Evolutionary conservation across 1,140 invertebrate species (phyloP).

Genomic region (Panulirus ornatus): DNA sequence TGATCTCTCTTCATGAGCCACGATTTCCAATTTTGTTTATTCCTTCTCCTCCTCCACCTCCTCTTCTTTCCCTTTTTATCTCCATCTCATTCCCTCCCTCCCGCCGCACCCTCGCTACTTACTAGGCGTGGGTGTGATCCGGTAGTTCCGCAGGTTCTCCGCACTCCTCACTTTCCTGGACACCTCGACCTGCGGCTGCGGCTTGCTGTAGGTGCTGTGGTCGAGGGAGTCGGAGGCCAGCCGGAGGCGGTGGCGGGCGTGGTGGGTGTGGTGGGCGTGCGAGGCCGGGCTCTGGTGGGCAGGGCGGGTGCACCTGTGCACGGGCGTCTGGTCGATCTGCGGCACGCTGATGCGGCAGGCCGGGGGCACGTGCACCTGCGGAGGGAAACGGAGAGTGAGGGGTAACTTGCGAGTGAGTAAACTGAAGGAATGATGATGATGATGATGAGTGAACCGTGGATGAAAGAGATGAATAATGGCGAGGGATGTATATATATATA

Average conservation of each 20-base stretch:
- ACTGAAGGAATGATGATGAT: neutral
- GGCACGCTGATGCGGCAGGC: slow-evolving; percentile 61
- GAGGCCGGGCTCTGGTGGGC: slow-evolving; percentile 10
- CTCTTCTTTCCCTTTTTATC: neutral
- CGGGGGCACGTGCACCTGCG: slow-evolving; percentile 55
- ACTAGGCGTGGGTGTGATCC: neutral
- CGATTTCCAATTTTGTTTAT: too few relatives aligned
- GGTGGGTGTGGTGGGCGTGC: slow-evolving; percentile 2
- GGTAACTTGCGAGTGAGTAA: neutral
- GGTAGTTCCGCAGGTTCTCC: slow-evolving; percentile 47
- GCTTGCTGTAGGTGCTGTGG: neutral
- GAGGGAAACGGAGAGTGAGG: neutral
- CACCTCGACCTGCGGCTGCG: neutral
- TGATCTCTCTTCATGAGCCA: too few relatives aligned
- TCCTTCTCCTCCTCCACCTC: neutral
- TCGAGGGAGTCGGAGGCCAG: slow-evolving; percentile 61
- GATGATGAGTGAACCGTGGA: too few relatives aligned
- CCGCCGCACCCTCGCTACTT: neutral
- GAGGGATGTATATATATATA: too few relatives aligned
- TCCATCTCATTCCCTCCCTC: neutral
- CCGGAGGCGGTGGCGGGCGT: slow-evolving; percentile 55
- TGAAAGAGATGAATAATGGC: too few relatives aligned
- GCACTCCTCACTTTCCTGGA: slow-evolving; percentile 48
- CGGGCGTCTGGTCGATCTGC: slow-evolving; percentile 53
- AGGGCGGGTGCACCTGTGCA: slow-evolving; percentile 9